Conservation (phyloP, 2,113 vertebrate species). For the Aspiorhynchus laticeps region DNA sequence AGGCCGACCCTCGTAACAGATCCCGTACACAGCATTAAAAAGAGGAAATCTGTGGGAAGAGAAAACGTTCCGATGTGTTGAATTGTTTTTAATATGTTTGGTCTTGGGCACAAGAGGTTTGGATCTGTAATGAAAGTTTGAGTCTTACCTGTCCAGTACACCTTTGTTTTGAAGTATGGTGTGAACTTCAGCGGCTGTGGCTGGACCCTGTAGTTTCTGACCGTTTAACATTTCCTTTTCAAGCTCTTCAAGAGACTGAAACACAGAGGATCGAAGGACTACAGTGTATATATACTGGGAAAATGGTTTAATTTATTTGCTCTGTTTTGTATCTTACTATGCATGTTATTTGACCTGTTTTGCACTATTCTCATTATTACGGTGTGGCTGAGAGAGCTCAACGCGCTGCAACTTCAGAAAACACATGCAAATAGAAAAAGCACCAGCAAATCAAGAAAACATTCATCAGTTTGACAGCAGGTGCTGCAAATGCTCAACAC, state of each 20-base stretch:
- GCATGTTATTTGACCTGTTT: not conserved
- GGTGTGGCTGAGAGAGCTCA: too few relatives aligned
- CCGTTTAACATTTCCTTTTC: constrained; percentile 97
- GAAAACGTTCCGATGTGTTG: too few relatives aligned
- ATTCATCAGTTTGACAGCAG: too few relatives aligned
- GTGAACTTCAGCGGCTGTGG: constrained; percentile 89
- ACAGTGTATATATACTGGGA: too few relatives aligned
- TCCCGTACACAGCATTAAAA: constrained; percentile 90
- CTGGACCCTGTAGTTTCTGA: constrained; percentile 97
- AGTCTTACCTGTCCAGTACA: constrained; percentile 84
- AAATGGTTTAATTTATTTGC: too few relatives aligned
- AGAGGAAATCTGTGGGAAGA: constrained; percentile 86
- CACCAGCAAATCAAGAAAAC: too few relatives aligned
- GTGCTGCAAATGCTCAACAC: too few relatives aligned
- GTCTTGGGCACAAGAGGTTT: not conserved
- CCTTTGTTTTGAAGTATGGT: constrained; percentile 88
- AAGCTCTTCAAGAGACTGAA: constrained; percentile 90
- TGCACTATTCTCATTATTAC: not conserved
- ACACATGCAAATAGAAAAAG: too few relatives aligned
- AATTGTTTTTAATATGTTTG: not conserved
- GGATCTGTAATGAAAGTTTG: not conserved
- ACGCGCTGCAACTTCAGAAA: too few relatives aligned
- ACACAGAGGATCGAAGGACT: constrained; percentile 7
- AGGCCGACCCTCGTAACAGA: constrained; percentile 87
- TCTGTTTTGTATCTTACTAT: not conserved